Conservation (phyloP, 2,797 vertebrate species). For the Sebastiscus albofasciatus region DNA sequence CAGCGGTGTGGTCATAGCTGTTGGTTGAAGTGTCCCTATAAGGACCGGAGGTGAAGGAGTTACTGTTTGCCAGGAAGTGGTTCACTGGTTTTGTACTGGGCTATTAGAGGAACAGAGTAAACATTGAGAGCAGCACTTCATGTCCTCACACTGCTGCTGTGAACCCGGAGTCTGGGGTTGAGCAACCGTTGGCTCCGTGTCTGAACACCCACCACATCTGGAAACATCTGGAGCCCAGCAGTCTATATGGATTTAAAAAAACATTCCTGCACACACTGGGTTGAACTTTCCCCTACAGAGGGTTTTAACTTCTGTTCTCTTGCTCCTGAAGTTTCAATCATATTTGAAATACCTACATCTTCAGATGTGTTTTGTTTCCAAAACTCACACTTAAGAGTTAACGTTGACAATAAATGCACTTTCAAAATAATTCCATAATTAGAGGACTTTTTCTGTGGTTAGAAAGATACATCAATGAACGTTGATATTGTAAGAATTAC, state of each 20-base stretch:
- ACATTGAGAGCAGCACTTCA: slow-evolving; percentile 5
- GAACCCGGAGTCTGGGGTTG: neutral
- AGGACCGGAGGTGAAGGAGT: neutral
- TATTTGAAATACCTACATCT: neutral
- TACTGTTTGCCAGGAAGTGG: slow-evolving; percentile 5
- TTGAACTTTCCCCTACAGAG: neutral
- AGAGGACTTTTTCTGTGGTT: neutral
- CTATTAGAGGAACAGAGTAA: slow-evolving; percentile 36
- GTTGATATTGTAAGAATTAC: no score
- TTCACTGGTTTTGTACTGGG: slow-evolving; percentile 1
- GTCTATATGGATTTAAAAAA: no score
- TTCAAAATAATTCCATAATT: neutral
- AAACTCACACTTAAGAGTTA: neutral
- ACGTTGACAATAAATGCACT: neutral
- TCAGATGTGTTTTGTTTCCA: neutral
- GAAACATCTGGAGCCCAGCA: neutral
- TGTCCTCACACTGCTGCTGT: neutral
- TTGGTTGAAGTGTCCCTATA: neutral
- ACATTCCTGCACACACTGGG: neutral
- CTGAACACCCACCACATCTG: neutral
- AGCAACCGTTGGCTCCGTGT: neutral
- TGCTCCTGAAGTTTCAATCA: neutral
- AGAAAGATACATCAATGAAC: no score
- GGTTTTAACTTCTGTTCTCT: neutral
- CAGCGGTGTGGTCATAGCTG: neutral